Base-by-base conservation (phyloP, 1,140 invertebrate species). In the Heterodera carotae region DNA sequence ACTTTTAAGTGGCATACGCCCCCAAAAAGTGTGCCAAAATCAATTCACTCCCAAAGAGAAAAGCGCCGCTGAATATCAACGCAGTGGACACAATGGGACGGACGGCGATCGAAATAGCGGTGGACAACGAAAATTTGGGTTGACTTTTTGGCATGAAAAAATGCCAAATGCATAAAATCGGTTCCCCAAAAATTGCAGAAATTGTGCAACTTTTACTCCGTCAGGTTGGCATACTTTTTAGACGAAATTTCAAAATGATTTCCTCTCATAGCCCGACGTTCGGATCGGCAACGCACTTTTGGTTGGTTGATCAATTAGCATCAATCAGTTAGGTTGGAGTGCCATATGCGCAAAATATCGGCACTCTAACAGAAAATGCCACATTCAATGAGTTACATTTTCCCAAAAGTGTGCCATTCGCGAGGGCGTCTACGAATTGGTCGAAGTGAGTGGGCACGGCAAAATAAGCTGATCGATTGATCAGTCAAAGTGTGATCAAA, bases 41-140 rank as follows among this genome's bases (percentile, higher is more conserved):
- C 8, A 33, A 43, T 69, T 31, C 25, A 43, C 33, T 31, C 33
- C 74, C 36, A 68, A n/a, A 83, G 77, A 77, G 70, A 18, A 84
- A 80, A 34, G 81, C 77, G 8, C 88, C 89, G 0, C 89, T 91
- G n/a, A 90, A 91, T 80, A 89, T 91, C 25, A 91, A 91, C 86
- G 90, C 89, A 78, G 89, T 90, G 1, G 89, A 91, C 83, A 90
- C 91, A 82, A 85, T 91, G 71, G 90, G 90, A 0, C 84, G 90
- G 25, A 90, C 90, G 12, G 90, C 90, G 66, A 89, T 91, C 31
- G 90, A 91, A 79, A 90, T 89, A 48, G 88, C 88, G 53, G 89
- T 89, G 10, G 89, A 90, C 79, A 90, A 90, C 81, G 89, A 89
- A 80, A 90, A 89, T 80, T 83, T 74, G 43, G 62, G 87, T 3